A percentile compares a stretch with the other conserved stretches of the same genome.
phyloP scores from a whole-genome alignment of 2,797 vertebrate genomes.

The Lepus oiostolus region DNA sequence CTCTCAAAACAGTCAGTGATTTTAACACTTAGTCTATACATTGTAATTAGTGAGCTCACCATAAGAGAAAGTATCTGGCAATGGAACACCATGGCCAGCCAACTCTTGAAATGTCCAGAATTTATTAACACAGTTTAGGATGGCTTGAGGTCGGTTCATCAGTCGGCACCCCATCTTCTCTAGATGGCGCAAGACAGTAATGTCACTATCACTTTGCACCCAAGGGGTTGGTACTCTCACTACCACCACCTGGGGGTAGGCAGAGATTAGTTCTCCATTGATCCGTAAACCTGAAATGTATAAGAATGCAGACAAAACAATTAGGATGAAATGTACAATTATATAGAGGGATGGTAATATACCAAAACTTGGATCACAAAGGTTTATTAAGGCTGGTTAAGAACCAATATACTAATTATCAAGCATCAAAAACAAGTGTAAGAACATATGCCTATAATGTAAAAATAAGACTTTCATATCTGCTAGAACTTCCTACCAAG shows the following conservation, averaged over 20 bases:
- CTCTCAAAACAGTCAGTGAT: slow-evolving; percentile 25
- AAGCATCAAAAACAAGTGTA: background rate
- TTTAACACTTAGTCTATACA: background rate
- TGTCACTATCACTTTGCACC: slow-evolving; percentile 92
- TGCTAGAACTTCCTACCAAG: background rate
- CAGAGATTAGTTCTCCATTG: slow-evolving; percentile 90
- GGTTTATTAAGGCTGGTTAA: background rate
- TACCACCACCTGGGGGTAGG: slow-evolving; percentile 91
- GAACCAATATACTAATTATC: background rate
- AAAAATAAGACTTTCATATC: background rate
- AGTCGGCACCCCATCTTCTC: slow-evolving; percentile 92
- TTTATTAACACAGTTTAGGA: slow-evolving; percentile 92
- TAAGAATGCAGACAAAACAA: slow-evolving; percentile 42
- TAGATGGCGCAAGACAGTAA: slow-evolving; percentile 91
- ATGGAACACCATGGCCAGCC: slow-evolving; percentile 91
- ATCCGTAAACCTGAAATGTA: slow-evolving; percentile 89
- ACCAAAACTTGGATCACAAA: background rate
- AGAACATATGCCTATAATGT: background rate
- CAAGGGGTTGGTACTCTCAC: slow-evolving; percentile 92
- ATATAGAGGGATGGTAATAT: background rate
- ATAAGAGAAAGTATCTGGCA: slow-evolving; percentile 92
- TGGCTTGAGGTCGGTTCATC: slow-evolving; percentile 92
- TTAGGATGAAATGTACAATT: slow-evolving; percentile 49
- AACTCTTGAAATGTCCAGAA: slow-evolving; percentile 93
- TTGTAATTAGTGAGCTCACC: slow-evolving; percentile 85